Evolutionary conservation across 1,140 invertebrate genomes (phyloP).

Genomic region (Frieseomelitta varia): DNA sequence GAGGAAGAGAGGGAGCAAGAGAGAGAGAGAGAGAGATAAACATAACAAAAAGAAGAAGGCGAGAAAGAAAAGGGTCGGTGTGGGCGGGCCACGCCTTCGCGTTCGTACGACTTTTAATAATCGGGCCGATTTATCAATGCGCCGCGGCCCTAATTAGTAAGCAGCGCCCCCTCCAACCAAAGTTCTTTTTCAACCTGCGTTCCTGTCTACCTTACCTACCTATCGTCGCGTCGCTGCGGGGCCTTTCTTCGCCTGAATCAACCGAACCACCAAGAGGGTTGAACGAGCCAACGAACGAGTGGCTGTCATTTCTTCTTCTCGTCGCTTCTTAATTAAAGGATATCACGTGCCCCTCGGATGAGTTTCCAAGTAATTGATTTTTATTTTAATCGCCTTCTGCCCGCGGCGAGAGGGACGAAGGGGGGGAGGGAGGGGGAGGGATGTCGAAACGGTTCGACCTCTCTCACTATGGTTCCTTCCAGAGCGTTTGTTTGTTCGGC

Average conservation of each 20-base stretch:
- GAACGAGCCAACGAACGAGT: not conserved
- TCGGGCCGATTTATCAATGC: conserved; percentile 51
- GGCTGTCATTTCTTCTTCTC: not conserved
- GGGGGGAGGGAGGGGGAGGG: too few relatives aligned
- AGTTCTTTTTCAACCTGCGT: not conserved
- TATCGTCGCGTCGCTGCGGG: not conserved
- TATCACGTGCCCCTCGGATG: not conserved
- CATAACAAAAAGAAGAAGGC: conserved; percentile 10
- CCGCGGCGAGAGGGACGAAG: not conserved
- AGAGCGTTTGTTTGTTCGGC: not conserved
- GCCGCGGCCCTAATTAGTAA: conserved; percentile 49
- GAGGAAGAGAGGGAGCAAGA: not conserved
- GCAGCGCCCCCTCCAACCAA: not conserved
- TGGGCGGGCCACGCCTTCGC: conserved; percentile 47
- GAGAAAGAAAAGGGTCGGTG: conserved; percentile 46
- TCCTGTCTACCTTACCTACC: not conserved
- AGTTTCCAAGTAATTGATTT: not conserved
- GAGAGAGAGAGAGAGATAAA: conserved; percentile 12
- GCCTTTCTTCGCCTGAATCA: not conserved
- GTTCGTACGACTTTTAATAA: conserved; percentile 50
- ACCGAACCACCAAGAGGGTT: not conserved
- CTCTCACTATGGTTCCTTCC: not conserved
- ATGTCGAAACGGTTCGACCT: not conserved
- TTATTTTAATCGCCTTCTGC: not conserved
- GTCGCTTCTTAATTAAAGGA: not conserved